phyloP scores from a whole-genome alignment of 2,113 vertebrate genomes.

The Okapia johnstoni region DNA sequence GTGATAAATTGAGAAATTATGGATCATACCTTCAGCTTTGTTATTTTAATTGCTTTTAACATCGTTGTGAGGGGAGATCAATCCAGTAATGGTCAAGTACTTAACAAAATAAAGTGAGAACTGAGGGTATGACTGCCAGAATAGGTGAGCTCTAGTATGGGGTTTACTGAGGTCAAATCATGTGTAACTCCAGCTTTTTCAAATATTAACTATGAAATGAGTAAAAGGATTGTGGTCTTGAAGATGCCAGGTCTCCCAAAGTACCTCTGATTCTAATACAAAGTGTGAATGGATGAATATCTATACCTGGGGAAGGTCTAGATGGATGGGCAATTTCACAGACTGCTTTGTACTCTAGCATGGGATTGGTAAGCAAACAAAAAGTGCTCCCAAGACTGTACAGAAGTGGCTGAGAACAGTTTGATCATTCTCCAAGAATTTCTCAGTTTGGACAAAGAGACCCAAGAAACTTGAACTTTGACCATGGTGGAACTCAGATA shows the following conservation, averaged over 20 bases:
- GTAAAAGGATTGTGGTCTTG: neutral
- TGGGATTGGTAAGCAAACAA: neutral
- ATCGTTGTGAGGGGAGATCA: neutral
- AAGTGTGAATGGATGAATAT: no score
- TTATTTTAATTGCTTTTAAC: slow-evolving; percentile 44
- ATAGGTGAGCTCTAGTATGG: neutral
- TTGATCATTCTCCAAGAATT: neutral
- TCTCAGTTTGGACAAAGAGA: neutral
- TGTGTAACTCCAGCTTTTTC: neutral
- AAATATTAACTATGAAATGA: neutral
- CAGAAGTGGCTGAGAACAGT: neutral
- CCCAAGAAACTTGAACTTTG: neutral
- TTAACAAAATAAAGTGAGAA: slow-evolving; percentile 3
- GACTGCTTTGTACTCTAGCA: neutral
- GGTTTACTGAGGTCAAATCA: neutral
- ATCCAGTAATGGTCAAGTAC: neutral
- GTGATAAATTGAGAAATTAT: slow-evolving; percentile 38
- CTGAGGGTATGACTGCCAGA: neutral
- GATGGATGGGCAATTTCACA: neutral
- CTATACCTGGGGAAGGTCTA: no score
- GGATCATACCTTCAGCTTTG: slow-evolving; percentile 22
- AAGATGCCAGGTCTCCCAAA: neutral
- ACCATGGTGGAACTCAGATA: rapidly evolving
- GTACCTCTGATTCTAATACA: neutral
- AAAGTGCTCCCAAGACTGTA: neutral